Conservation (phyloP, 2,888 invertebrate species). For the Conus canariensis region DNA sequence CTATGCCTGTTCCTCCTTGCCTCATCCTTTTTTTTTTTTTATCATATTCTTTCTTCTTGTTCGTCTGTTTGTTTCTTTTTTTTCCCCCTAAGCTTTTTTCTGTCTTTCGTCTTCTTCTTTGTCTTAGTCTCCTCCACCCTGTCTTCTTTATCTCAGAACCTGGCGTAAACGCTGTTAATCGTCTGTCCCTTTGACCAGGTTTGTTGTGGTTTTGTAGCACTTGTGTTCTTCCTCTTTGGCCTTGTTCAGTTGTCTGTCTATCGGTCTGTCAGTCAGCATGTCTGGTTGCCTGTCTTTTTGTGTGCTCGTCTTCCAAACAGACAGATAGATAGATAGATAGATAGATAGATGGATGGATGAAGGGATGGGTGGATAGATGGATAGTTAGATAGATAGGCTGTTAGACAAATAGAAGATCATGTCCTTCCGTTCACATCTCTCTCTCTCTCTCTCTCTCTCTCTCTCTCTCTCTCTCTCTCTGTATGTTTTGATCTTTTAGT, state of each 20-base stretch:
- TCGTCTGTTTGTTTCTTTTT: background rate
- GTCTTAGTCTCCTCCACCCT: too few species aligned
- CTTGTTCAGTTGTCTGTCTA: background rate
- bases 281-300: background rate
- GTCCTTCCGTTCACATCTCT: background rate
- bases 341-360: too few species aligned
- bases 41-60: background rate
- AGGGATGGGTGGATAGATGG: too few species aligned
- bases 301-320: background rate
- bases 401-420: too few species aligned
- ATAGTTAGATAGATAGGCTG: too few species aligned
- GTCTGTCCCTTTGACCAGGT: too few species aligned
- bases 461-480: background rate
- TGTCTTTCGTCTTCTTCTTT: background rate
- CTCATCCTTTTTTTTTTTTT: background rate
- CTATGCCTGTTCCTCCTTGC: background rate
- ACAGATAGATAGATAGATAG: too few species aligned
- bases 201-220: too few species aligned
- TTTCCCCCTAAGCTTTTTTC: background rate
- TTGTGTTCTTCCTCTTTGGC: background rate
- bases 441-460: background rate
- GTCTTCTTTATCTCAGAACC: too few species aligned
- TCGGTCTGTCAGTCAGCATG: background rate
- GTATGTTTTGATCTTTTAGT: too few species aligned
- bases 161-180: too few species aligned